These are phyloP conservation scores for Notamacropus eugenii DNA, from an alignment of 2,797 vertebrate species.

Conservation along the genomic window DNA sequence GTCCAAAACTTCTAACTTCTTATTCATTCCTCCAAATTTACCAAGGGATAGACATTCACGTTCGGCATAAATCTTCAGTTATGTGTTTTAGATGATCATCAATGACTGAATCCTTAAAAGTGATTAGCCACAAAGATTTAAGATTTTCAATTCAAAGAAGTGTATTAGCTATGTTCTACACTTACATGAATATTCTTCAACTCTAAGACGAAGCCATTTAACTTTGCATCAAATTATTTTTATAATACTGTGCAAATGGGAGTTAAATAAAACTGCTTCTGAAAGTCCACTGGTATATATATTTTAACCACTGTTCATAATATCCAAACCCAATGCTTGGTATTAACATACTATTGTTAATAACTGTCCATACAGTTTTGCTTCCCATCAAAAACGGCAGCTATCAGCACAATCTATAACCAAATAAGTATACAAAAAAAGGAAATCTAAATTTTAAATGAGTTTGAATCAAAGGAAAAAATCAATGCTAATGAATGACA, in stretches of 20 bases:
- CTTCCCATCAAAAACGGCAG: slow-evolving; percentile 62
- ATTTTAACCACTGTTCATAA: slow-evolving; percentile 64
- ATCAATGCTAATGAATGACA: slow-evolving; percentile 82
- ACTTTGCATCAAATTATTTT: slow-evolving; percentile 61
- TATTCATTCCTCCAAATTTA: slow-evolving; percentile 61
- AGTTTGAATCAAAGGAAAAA: slow-evolving; percentile 68
- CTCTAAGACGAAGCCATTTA: slow-evolving; percentile 78
- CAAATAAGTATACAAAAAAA: slow-evolving; percentile 66
- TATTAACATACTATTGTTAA: slow-evolving; percentile 56
- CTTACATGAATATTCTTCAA: slow-evolving; percentile 78
- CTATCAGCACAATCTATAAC: slow-evolving; percentile 64
- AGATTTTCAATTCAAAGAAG: slow-evolving; percentile 73
- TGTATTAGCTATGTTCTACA: slow-evolving; percentile 79
- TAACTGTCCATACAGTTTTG: slow-evolving; percentile 57
- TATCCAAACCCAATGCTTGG: slow-evolving; percentile 49
- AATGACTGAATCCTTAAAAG: neutral
- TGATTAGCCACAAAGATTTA: slow-evolving; percentile 31
- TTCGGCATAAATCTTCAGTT: slow-evolving; percentile 78
- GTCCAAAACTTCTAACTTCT: slow-evolving; percentile 61
- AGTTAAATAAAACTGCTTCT: slow-evolving; percentile 50
- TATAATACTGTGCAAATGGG: neutral
- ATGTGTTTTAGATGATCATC: neutral
- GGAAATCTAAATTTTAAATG: slow-evolving; percentile 81
- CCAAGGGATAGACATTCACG: slow-evolving; percentile 73
- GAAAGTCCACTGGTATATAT: slow-evolving; percentile 58